Percentiles rank a stretch among this genome's conserved stretches.
phyloP scores from a whole-genome alignment of 2,888 invertebrate genomes.

The Orthosia incerta region DNA sequence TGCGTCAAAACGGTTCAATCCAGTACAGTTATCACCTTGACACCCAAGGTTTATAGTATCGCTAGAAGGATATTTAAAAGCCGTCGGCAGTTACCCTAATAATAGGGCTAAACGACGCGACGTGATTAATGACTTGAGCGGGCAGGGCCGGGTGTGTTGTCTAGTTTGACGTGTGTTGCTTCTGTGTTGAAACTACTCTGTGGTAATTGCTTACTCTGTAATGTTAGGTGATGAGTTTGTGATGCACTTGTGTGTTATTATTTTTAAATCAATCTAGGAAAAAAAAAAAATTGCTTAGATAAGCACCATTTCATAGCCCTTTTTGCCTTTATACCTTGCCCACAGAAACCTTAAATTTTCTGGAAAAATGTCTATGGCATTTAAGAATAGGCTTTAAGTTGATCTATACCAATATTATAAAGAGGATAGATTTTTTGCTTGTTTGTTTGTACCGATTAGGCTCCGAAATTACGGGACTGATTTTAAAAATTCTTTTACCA shows the following conservation, averaged over 20 bases:
- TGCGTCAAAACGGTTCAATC: conserved; percentile 70
- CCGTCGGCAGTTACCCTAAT: conserved; percentile 79
- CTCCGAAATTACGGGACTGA: no score
- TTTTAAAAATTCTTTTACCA: no score
- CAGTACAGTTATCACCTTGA: conserved; percentile 70
- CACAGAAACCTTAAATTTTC: no score
- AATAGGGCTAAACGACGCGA: conserved; percentile 75
- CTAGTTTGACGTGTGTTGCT: conserved; percentile 52
- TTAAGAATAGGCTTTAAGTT: no score
- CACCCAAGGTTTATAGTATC: conserved; percentile 70
- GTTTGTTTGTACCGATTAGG: no score
- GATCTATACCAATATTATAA: no score
- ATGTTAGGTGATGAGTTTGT: conserved; percentile 30
- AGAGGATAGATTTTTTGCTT: no score
- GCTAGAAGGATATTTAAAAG: conserved; percentile 78
- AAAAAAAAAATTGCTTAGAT: no score
- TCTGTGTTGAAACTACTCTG: conserved; percentile 59
- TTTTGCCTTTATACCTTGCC: no score
- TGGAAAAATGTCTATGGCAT: no score
- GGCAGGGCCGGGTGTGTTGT: conserved; percentile 54
- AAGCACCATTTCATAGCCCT: no score
- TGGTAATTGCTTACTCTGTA: conserved; percentile 56
- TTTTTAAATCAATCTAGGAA: neutral
- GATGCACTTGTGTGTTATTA: conserved; percentile 5
- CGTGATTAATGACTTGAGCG: conserved; percentile 76